Base-by-base conservation (phyloP, 2,113 vertebrate species). In the Siniperca knerii region DNA sequence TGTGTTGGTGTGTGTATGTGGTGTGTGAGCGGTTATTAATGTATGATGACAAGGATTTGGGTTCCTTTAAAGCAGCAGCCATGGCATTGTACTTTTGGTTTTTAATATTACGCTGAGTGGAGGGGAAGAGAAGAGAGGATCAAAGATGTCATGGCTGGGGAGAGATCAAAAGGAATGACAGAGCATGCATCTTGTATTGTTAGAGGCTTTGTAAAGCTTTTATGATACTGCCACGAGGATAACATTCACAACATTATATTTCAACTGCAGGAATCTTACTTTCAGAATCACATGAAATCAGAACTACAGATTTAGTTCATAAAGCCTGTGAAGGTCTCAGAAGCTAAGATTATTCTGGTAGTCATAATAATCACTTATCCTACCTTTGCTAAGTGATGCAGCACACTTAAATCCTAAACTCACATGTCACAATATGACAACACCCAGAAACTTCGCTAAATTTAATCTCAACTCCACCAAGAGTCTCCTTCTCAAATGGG, bases 31-130 rank as follows among this genome's bases (percentile, higher is more conserved):
- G 23, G 75, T 92, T 93, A 93, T 93, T 90, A 91, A 90, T 89
- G 86, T 87, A 70, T 85, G 81, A 92, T 88, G 89, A 90, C 86
- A 89, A 84, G 88, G 93, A 92, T 92, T 91, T 90, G 79, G 67
- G 75, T 52, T 87, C 70, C 58, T 87, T 85, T 84, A 83, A 92
- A 87, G 85, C 77, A 80, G 82, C 75, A 83, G 82, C 69, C 67
- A n/a, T 58, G 64, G 84, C 82, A 86, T 87, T 90, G 70, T 87
- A 75, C 80, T 81, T 91, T 87, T 83, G 57, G 23, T 81, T 92
- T 92, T 91, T 85, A 92, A 92, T 91, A 94, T 92, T 84, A 82
- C 77, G 37, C 84, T 71, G 92, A 84, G 72, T 88, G 82, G 77
- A 90, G 73, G 42, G 71, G 82, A 87, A 85, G 82, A 76, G 76